These are phyloP conservation scores for Aegotheles bennettii DNA, from an alignment of 2,113 vertebrate genomes.

Conservation along the genomic window DNA sequence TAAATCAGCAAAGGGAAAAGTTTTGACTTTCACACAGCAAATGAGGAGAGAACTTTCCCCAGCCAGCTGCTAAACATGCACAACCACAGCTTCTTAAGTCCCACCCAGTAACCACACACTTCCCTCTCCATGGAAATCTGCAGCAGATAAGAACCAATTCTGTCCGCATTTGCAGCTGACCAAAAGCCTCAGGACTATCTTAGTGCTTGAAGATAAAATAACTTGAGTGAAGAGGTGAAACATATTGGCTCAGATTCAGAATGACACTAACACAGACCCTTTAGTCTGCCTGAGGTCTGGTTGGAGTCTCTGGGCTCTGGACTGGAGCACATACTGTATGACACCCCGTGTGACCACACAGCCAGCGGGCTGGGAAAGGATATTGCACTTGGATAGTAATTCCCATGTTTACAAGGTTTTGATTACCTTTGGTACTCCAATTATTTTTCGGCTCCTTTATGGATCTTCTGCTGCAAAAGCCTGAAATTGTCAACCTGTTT, in stretches of 20 bases:
- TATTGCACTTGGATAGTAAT: not conserved
- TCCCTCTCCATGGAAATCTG: not conserved
- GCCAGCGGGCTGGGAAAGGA: not conserved
- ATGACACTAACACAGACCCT: not conserved
- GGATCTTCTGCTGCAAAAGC: slow-evolving; percentile 10
- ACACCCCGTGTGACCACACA: not conserved
- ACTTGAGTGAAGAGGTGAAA: not conserved
- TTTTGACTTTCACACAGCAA: not conserved
- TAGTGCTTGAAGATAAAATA: not conserved
- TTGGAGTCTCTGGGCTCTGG: not conserved
- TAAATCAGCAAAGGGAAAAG: not conserved
- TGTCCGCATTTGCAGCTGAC: not conserved
- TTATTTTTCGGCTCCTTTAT: slow-evolving; percentile 49
- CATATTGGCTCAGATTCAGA: not conserved
- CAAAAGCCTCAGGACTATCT: not conserved
- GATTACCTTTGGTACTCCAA: slow-evolving; percentile 11
- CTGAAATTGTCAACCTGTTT: slow-evolving; percentile 53
- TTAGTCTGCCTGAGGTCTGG: not conserved
- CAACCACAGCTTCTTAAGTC: not conserved
- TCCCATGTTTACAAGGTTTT: not conserved
- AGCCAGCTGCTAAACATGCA: not conserved
- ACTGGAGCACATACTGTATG: rapidly evolving
- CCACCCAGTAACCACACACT: not conserved
- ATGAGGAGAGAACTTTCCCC: not conserved
- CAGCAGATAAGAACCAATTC: not conserved